Percentiles rank a stretch among this genome's conserved stretches.
Conservation (phyloP, 2,797 vertebrate species). For the Schizopygopsis malacanthus region DNA sequence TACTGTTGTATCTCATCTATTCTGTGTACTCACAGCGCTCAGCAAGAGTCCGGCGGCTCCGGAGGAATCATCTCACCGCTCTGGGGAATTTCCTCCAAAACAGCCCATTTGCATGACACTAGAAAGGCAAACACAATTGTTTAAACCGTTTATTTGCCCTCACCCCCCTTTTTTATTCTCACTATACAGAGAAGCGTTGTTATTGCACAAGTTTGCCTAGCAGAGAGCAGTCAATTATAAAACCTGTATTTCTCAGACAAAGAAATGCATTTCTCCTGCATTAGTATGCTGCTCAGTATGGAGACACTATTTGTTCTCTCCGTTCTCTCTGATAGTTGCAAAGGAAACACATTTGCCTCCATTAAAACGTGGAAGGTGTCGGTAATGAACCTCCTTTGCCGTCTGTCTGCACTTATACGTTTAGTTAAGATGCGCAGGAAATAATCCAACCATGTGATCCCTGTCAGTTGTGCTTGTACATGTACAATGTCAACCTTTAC, state of each 20-base stretch:
- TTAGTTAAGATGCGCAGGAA: background rate
- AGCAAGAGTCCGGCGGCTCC: constrained; percentile 43
- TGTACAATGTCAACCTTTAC: background rate
- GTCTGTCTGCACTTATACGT: constrained; percentile 5
- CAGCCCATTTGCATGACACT: constrained; percentile 72
- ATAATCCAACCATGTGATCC: constrained; percentile 23
- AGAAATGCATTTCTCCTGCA: constrained; percentile 59
- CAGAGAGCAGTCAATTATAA: constrained; percentile 75
- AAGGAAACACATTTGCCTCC: constrained; percentile 53
- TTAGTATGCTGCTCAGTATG: constrained; percentile 64
- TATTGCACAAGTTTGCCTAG: constrained; percentile 76
- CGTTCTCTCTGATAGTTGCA: constrained; percentile 55
- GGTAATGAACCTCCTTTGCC: constrained; percentile 31
- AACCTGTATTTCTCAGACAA: constrained; percentile 63
- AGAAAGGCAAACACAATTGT: constrained; percentile 74
- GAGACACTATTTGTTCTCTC: constrained; percentile 52
- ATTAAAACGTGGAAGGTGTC: constrained; percentile 44
- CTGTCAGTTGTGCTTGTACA: background rate
- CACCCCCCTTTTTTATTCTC: background rate
- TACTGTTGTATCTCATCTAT: constrained; percentile 61
- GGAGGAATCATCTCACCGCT: constrained; percentile 20
- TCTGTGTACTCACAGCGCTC: constrained; percentile 62
- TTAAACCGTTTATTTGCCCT: constrained; percentile 75
- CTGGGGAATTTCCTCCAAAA: constrained; percentile 66
- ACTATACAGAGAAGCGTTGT: constrained; percentile 73